Evolutionary conservation across 2,888 invertebrate genomes (phyloP).

Genomic region (Opisthograptis luteolata): DNA sequence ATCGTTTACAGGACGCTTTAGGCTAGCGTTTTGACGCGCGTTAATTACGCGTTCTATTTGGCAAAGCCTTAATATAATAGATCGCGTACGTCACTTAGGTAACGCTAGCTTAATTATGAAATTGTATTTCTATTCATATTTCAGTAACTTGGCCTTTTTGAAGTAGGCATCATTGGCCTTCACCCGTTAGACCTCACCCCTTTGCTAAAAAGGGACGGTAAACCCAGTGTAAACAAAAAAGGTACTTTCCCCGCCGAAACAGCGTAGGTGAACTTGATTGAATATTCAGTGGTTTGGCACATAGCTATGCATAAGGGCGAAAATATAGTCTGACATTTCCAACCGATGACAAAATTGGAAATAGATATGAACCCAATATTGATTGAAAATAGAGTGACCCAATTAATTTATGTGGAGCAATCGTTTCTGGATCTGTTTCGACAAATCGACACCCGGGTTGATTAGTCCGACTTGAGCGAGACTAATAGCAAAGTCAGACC

Average conservation of each 20-base stretch:
- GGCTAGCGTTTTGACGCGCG: too few species aligned
- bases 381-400: slow-evolving; percentile 13
- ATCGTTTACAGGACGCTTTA: too few species aligned
- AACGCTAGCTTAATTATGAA: too few species aligned
- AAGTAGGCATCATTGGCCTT: too few species aligned
- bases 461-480: neutral
- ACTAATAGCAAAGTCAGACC: too few species aligned
- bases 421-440: neutral
- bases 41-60: too few species aligned
- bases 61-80: too few species aligned
- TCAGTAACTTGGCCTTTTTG: too few species aligned
- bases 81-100: too few species aligned
- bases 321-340: slow-evolving; percentile 18
- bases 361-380: slow-evolving; percentile 17
- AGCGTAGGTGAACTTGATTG: slow-evolving; percentile 1
- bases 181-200: neutral
- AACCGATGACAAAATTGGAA: slow-evolving; percentile 17
- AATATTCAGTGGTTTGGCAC: slow-evolving; percentile 18
- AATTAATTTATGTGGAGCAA: slow-evolving; percentile 16
- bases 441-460: neutral
- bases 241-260: neutral
- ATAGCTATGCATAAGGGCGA: neutral
- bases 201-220: slow-evolving; percentile 1
- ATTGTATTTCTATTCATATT: too few species aligned
- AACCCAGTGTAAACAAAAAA: slow-evolving; percentile 1